Percentiles rank a stretch among this genome's conserved stretches.
Conservation (phyloP, 2,797 vertebrate genomes). For the Phylloscopus collybita region DNA sequence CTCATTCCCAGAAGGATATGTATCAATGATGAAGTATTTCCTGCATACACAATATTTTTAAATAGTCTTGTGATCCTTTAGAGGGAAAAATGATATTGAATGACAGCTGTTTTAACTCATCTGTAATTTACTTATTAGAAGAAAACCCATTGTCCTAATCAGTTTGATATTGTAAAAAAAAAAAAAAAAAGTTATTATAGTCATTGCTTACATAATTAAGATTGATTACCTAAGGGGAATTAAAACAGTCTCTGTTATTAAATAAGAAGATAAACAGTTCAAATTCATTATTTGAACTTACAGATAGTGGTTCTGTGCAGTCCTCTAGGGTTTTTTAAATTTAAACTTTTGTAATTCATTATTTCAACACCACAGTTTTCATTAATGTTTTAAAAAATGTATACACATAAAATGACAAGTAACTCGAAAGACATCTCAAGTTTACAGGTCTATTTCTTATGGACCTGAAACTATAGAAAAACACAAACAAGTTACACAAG, state of each 20-base stretch:
- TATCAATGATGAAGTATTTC: background rate
- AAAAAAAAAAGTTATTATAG: background rate
- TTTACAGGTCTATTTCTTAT: background rate
- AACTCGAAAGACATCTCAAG: background rate
- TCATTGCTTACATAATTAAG: background rate
- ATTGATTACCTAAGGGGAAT: background rate
- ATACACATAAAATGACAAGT: background rate
- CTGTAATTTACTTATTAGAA: background rate
- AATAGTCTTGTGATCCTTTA: background rate
- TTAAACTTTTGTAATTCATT: background rate
- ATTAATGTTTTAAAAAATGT: background rate
- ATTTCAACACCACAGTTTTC: background rate
- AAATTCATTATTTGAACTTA: background rate
- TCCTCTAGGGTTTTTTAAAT: fast-evolving
- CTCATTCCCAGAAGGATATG: background rate
- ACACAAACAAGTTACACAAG: background rate
- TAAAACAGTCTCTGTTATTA: background rate
- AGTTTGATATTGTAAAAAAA: background rate
- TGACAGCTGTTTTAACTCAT: background rate
- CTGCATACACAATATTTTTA: background rate
- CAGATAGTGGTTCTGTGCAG: background rate
- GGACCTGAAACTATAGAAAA: background rate
- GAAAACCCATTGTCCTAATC: background rate
- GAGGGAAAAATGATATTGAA: background rate
- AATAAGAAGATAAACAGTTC: background rate